A percentile compares a stretch with the other conserved stretches of the same genome.
Evolutionary conservation across 1,140 invertebrate genomes (phyloP).

Genomic region (Conopomorpha cramerella): DNA sequence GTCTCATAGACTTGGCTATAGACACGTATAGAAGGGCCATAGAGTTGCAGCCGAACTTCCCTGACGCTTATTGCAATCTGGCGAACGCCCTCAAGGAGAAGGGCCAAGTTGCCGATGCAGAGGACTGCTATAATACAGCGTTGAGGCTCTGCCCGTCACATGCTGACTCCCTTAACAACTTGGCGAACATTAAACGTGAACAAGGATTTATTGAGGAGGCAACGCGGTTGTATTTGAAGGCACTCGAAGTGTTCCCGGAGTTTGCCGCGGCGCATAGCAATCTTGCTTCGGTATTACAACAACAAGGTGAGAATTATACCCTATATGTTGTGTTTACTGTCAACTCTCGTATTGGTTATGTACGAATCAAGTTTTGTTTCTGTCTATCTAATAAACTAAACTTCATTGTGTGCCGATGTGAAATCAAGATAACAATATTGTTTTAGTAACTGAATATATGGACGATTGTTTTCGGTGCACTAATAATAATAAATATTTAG

Average conservation of each 20-base stretch:
- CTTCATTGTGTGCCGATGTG: too few species aligned
- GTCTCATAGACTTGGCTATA: conserved; percentile 96
- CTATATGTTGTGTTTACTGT: too few species aligned
- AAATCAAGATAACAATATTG: too few species aligned
- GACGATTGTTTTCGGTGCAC: too few species aligned
- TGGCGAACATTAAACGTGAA: conserved; percentile 89
- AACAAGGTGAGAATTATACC: conserved; percentile 73
- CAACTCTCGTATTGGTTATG: too few species aligned
- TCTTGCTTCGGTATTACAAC: conserved; percentile 95
- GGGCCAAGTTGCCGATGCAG: conserved; percentile 92
- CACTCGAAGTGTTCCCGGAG: conserved; percentile 93
- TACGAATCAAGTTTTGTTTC: too few species aligned
- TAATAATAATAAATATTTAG: too few species aligned
- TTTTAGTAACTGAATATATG: too few species aligned
- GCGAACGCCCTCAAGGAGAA: conserved; percentile 99
- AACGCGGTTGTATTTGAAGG: conserved; percentile 91
- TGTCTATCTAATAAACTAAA: too few species aligned
- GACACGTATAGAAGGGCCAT: conserved; percentile 97
- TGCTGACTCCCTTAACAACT: conserved; percentile 97
- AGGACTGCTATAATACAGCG: conserved; percentile 98
- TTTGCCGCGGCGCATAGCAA: conserved; percentile 99
- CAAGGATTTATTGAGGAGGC: conserved; percentile 97
- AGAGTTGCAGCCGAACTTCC: conserved; percentile 97
- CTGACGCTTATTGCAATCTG: conserved; percentile 98
- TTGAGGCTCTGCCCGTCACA: conserved; percentile 93